Conservation (phyloP, 2,797 vertebrate species). For the Acipenser transmontanus region DNA sequence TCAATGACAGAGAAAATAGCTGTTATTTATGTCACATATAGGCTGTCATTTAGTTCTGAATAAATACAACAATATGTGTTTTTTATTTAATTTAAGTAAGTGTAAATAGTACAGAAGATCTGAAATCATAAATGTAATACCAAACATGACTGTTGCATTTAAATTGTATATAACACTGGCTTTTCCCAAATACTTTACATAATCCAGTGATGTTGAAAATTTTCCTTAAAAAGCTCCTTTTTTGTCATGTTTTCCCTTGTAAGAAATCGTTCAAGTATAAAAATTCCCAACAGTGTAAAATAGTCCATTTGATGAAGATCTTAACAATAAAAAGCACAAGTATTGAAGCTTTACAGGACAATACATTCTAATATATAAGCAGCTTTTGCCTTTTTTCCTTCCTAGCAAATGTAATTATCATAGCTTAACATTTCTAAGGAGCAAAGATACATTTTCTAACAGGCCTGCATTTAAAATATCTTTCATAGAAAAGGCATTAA, state of each 20-base stretch:
- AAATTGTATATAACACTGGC: constrained; percentile 76
- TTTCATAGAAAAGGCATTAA: constrained; percentile 69
- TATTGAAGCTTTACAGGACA: constrained; percentile 81
- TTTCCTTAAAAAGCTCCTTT: constrained; percentile 75
- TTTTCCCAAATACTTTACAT: constrained; percentile 77
- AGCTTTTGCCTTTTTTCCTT: constrained; percentile 63
- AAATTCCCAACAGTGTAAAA: constrained; percentile 99
- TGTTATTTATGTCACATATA: no score
- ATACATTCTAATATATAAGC: constrained; percentile 84
- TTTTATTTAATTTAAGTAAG: constrained; percentile 78
- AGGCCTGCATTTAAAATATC: constrained; percentile 66
- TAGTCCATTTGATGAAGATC: constrained; percentile 83
- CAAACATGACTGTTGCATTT: constrained; percentile 83
- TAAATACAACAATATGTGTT: constrained; percentile 19
- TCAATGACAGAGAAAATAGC: no score
- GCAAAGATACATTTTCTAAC: constrained; percentile 50
- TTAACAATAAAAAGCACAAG: constrained; percentile 91
- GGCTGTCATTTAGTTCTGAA: constrained; percentile 8
- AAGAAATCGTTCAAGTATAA: constrained; percentile 99
- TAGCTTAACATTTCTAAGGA: constrained; percentile 38
- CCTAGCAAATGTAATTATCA: constrained; percentile 36
- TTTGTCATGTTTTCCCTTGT: constrained; percentile 96
- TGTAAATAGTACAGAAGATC: constrained; percentile 85
- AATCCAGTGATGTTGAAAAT: constrained; percentile 92
- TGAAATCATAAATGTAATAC: constrained; percentile 83